Evolutionary conservation across 2,113 vertebrate genomes (phyloP).

Genomic region (Syrmaticus mikado): DNA sequence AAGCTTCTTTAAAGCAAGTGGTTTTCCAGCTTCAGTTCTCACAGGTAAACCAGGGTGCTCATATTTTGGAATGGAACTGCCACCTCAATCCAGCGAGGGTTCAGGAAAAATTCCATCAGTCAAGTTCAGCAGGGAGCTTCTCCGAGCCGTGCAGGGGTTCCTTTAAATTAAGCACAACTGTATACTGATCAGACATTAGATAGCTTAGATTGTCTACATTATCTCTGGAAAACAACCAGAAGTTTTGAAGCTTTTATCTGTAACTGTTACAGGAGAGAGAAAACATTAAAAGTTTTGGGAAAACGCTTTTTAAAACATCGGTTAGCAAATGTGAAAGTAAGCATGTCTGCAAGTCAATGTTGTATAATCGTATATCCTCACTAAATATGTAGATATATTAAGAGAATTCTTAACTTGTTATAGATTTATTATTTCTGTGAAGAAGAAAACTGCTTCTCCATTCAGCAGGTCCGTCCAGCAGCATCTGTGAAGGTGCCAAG

Average conservation of each 20-base stretch:
- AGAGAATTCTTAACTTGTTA: neutral
- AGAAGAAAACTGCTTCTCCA: neutral
- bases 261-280: neutral
- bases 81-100: neutral
- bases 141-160: neutral
- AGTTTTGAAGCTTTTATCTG: neutral
- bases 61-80: neutral
- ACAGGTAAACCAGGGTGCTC: neutral
- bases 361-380: neutral
- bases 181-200: neutral
- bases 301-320: neutral
- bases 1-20: neutral
- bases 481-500: neutral
- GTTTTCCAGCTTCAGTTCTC: neutral
- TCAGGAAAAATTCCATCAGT: neutral
- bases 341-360: neutral
- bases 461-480: neutral
- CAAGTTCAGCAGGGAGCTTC: neutral
- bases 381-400: neutral
- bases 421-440: neutral
- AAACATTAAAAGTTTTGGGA: neutral
- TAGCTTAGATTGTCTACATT: neutral
- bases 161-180: neutral
- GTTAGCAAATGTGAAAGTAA: neutral
- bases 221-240: neutral